Conservation (phyloP, 2,888 invertebrate genomes). For the Tolmerus cingulatus region DNA sequence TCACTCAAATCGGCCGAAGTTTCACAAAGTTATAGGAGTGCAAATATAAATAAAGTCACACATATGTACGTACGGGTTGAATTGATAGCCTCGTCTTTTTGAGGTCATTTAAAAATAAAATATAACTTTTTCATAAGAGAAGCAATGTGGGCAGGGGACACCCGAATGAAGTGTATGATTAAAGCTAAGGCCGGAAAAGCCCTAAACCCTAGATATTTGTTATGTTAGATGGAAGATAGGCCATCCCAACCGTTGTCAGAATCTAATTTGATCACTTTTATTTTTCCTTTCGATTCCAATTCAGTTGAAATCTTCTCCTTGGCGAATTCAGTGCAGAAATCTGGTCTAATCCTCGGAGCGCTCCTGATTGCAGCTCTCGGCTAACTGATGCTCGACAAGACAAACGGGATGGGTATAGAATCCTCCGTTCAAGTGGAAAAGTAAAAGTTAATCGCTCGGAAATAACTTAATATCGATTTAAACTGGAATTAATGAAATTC, state of each 20-base stretch:
- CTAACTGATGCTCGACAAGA: conserved; percentile 28
- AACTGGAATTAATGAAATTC: conserved; percentile 50
- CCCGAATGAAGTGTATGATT: background rate
- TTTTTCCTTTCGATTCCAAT: conserved; percentile 28
- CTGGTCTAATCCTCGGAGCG: conserved; percentile 32
- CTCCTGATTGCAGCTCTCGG: background rate
- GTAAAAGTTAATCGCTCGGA: conserved; percentile 53
- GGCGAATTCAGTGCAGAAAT: conserved; percentile 12
- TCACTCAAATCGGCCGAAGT: no score
- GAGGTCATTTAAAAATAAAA: background rate
- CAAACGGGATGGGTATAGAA: conserved; percentile 43
- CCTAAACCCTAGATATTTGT: background rate
- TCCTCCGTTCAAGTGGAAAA: conserved; percentile 51
- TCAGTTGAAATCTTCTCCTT: conserved; percentile 27
- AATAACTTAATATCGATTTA: conserved; percentile 52
- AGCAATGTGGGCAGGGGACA: background rate
- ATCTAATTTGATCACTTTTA: conserved; percentile 28
- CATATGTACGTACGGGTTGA: background rate
- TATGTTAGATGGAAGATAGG: background rate
- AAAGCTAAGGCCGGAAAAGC: background rate
- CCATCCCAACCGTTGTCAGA: background rate
- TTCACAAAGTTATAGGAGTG: background rate
- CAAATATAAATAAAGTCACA: background rate
- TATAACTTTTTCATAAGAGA: background rate
- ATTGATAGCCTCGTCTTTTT: background rate